Percentiles rank a stretch among this genome's conserved stretches.
Conservation (phyloP, 2,888 invertebrate species). For the Phengaris alcon region DNA sequence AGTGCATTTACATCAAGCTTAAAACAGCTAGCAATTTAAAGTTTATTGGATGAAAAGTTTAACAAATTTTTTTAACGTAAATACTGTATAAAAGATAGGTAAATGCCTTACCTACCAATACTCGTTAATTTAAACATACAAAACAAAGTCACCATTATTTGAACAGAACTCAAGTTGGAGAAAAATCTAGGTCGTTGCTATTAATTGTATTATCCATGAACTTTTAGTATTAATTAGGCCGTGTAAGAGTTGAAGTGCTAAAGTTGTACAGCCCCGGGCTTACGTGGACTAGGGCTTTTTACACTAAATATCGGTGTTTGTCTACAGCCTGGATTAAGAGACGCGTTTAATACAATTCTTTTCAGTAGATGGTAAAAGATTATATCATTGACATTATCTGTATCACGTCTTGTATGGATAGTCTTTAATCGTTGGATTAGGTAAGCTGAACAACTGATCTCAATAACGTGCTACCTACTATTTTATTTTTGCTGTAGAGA, state of each 20-base stretch:
- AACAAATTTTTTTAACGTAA: no score
- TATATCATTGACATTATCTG: background rate
- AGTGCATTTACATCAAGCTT: no score
- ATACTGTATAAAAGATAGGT: no score
- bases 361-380: background rate
- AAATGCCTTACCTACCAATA: no score
- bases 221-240: slow-evolving; percentile 23
- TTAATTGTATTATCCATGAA: slow-evolving; percentile 25
- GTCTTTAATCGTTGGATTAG: background rate
- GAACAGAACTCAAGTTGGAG: background rate
- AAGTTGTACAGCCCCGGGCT: slow-evolving; percentile 1
- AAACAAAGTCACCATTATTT: background rate
- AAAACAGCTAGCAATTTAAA: no score
- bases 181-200: slow-evolving; percentile 25
- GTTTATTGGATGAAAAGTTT: no score
- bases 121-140: background rate
- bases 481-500: no score
- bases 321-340: background rate
- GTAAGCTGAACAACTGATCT: no score
- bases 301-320: background rate
- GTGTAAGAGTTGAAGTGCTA: slow-evolving; percentile 21
- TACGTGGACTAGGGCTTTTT: slow-evolving; percentile 8
- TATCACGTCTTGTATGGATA: background rate
- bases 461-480: no score
- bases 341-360: background rate